Evolutionary conservation across 2,797 vertebrate genomes (phyloP), one percentile per base, ranked within the genome.

Genomic region (Pipistrellus nathusii): DNA sequence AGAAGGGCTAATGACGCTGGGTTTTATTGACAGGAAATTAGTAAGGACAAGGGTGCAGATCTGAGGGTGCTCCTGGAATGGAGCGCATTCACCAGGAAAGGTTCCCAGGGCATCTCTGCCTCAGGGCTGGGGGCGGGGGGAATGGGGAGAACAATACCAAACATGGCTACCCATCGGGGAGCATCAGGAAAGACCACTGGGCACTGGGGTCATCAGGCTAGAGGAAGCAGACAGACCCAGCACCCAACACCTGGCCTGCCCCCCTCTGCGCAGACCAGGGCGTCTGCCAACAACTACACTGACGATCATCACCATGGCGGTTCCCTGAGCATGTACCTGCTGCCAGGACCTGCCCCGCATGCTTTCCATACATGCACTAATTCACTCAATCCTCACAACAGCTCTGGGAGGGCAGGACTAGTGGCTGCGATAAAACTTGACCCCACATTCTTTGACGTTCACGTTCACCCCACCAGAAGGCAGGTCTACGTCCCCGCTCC

Each of bases 1-100:
- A 83, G 30, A 59, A 76, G 64, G 55, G 48, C 76, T 75, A 13
- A 77, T 48, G 57, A 90, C 6, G 41, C 85, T 75, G 66, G 30
- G 55, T 59, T 91, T 81, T 89, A 89, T 78, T 78, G 85, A 82
- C 0, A 14, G 46, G 30, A 18, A 93, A 81, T 94, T 38, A 78
- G 62, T 12, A 32, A 62, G 1, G 6, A 82, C 44, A 30, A 23
- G 14, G 72, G 32, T 41, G 23, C 55, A 5, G 66, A 18, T 76
- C 30, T 0, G 46, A 76, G 73, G 55, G 14, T 1, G 0, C 44
- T 23, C 10, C 68, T 3, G 38, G 18, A 86, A 77, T n/a, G 4
- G 46, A 83, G 32, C 2, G 25, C 53, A 15, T 85, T 30, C n/a
- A 30, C 76, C 30, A 32, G 51, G 2, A 41, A 23, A 1, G 8